Evolutionary conservation across 92 coral and sea anemone species (phyloP).

Genomic region (Isaurus tuberculatus): DNA sequence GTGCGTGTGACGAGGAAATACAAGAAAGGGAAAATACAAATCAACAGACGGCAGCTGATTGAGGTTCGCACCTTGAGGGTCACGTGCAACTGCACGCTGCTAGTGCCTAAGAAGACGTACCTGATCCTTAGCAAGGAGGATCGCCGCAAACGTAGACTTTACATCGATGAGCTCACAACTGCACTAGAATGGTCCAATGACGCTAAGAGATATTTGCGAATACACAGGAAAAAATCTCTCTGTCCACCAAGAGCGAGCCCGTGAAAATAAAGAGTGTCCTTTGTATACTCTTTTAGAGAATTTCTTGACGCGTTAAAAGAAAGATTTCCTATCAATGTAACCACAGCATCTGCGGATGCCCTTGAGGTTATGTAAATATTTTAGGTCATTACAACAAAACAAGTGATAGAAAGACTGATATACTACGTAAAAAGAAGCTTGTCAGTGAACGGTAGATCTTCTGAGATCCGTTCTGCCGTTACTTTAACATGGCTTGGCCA

Average conservation of each 20-base stretch:
- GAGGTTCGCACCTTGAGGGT: conserved; percentile 77
- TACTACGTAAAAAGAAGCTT: too few relatives aligned
- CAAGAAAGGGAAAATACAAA: conserved; percentile 75
- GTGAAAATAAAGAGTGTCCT: neutral
- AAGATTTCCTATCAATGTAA: too few relatives aligned
- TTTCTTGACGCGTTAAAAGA: too few relatives aligned
- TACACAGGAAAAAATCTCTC: conserved; percentile 73
- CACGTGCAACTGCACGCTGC: conserved; percentile 80
- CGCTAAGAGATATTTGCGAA: conserved; percentile 69
- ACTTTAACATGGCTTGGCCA: too few relatives aligned
- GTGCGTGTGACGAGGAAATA: conserved; percentile 79
- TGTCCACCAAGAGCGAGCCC: conserved; percentile 71
- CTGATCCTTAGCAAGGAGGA: conserved; percentile 92
- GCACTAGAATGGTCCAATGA: conserved; percentile 86
- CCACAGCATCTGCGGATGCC: too few relatives aligned
- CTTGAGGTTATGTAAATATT: too few relatives aligned
- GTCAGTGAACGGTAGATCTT: too few relatives aligned
- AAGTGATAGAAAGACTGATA: too few relatives aligned
- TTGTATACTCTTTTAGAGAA: too few relatives aligned
- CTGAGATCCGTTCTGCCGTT: too few relatives aligned
- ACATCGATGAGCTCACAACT: conserved; percentile 78
- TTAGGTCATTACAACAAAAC: too few relatives aligned
- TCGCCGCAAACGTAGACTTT: conserved; percentile 66
- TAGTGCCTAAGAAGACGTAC: conserved; percentile 68
- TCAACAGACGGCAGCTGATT: conserved; percentile 74